These are phyloP conservation scores for Palythoa heliodiscus DNA, from an alignment of 92 coral and sea anemone species.

Conservation along the genomic window DNA sequence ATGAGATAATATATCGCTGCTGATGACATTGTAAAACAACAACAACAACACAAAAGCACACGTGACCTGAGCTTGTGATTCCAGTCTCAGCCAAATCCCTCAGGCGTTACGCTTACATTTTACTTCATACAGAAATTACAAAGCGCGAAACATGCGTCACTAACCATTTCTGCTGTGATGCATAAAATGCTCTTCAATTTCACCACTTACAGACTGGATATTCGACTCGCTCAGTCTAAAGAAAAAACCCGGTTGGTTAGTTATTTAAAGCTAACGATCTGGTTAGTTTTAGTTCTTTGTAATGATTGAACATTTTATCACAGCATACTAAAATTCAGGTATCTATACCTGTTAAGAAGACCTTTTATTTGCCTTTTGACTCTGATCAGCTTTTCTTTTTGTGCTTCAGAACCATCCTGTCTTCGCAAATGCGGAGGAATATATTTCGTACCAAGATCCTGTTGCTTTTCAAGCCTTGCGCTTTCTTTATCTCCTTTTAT, in stretches of 20 bases:
- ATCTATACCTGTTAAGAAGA: slow-evolving; percentile 80
- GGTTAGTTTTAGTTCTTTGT: background rate
- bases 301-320: background rate
- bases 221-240: slow-evolving; percentile 92
- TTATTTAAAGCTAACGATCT: background rate
- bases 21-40: too few relatives aligned
- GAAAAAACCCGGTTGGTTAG: background rate
- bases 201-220: slow-evolving; percentile 78
- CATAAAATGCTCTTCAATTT: slow-evolving; percentile 78
- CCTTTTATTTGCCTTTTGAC: slow-evolving; percentile 87
- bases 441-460: slow-evolving; percentile 54
- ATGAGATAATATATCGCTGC: too few relatives aligned
- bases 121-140: too few relatives aligned
- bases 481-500: background rate
- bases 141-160: background rate
- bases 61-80: too few relatives aligned
- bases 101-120: too few relatives aligned
- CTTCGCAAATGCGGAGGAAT: slow-evolving; percentile 88
- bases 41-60: too few relatives aligned
- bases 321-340: background rate
- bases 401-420: slow-evolving; percentile 40
- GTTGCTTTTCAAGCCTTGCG: background rate
- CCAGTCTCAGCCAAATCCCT: too few relatives aligned
- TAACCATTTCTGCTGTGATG: slow-evolving; percentile 93
- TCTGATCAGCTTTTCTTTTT: slow-evolving; percentile 63